Conservation (phyloP, 1,140 invertebrate genomes). For the Heliothis subflexa region DNA sequence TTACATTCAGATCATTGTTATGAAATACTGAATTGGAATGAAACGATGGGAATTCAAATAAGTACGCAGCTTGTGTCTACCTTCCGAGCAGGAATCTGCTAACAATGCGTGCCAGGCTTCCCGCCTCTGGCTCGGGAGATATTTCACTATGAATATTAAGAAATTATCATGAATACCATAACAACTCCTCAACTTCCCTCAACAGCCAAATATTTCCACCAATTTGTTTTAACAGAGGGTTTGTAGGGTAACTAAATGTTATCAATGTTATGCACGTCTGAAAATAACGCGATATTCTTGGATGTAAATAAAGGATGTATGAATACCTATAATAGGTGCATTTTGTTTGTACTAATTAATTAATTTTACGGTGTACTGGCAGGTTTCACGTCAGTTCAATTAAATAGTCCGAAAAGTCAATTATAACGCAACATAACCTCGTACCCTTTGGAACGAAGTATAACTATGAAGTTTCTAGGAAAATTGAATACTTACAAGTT, state of each 20-base stretch:
- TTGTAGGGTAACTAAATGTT: no score
- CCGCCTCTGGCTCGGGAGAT: slow-evolving; percentile 54
- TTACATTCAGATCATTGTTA: slow-evolving; percentile 66
- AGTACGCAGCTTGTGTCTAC: slow-evolving; percentile 69
- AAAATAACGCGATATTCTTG: no score
- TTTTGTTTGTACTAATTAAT: neutral
- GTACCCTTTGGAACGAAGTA: neutral
- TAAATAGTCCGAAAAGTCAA: neutral
- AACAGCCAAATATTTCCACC: slow-evolving; percentile 45
- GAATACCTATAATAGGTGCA: no score
- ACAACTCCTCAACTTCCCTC: slow-evolving; percentile 51
- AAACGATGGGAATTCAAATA: slow-evolving; percentile 74
- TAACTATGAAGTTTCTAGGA: neutral
- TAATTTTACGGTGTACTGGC: neutral
- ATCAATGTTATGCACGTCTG: no score
- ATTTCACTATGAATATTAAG: slow-evolving; percentile 78
- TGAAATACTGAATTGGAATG: slow-evolving; percentile 62
- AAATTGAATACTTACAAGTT: neutral
- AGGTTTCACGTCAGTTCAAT: neutral
- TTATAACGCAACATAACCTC: slow-evolving; percentile 1
- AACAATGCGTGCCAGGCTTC: slow-evolving; percentile 64
- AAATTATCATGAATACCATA: slow-evolving; percentile 70
- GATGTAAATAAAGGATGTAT: no score
- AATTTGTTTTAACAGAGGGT: neutral
- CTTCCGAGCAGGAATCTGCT: slow-evolving; percentile 67